Percentiles rank a stretch among this genome's conserved stretches.
These are phyloP conservation scores for Suillia variegata DNA, from an alignment of 2,888 invertebrate genomes.

Conservation along the genomic window DNA sequence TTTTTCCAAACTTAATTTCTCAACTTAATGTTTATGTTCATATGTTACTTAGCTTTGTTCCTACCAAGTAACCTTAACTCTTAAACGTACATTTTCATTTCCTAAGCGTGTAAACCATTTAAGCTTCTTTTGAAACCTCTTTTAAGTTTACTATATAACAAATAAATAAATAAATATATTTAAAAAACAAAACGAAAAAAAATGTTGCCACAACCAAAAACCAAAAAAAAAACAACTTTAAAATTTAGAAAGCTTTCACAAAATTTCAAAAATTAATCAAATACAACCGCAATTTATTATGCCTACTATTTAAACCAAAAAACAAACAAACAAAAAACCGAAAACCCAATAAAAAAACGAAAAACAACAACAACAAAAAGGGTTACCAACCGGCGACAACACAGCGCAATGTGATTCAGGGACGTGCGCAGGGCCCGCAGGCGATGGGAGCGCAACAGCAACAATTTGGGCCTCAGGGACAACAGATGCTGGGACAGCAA, in stretches of 20 bases:
- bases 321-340: too few species aligned
- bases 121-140: slow-evolving; percentile 3
- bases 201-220: slow-evolving; percentile 32
- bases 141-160: slow-evolving; percentile 19
- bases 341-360: too few species aligned
- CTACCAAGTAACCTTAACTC: background rate
- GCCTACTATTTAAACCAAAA: slow-evolving; percentile 20
- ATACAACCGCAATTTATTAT: slow-evolving; percentile 39
- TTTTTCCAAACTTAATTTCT: background rate
- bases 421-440: slow-evolving; percentile 60
- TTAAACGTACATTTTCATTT: slow-evolving; percentile 6
- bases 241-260: slow-evolving; percentile 38
- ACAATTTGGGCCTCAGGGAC: slow-evolving; percentile 1
- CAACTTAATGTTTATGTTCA: too few species aligned
- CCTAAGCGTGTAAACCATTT: background rate
- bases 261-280: slow-evolving; percentile 49
- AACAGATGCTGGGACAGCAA: slow-evolving; percentile 50
- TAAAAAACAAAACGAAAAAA: slow-evolving; percentile 48
- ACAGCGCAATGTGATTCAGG: slow-evolving; percentile 50
- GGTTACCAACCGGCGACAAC: slow-evolving; percentile 51
- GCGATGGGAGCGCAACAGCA: slow-evolving; percentile 66
- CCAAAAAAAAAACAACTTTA: slow-evolving; percentile 26
- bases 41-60: slow-evolving; percentile 13
- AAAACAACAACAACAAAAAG: too few species aligned
- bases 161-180: slow-evolving; percentile 46